Conservation (phyloP, 2,797 vertebrate species). For the Ficedula albicollis region DNA sequence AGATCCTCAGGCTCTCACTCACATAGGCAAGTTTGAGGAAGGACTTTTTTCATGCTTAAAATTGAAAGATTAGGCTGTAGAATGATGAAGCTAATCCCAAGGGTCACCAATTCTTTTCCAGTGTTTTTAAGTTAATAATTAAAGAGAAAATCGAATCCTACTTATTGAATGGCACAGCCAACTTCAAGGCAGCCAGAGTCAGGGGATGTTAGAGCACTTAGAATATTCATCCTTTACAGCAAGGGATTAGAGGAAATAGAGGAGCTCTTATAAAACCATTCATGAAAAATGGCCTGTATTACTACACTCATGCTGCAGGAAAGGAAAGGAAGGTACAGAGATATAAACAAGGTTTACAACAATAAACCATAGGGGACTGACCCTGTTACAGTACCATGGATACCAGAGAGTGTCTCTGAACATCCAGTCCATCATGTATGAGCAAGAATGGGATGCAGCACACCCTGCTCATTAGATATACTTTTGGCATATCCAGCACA, state of each 20-base stretch:
- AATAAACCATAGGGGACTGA: not conserved
- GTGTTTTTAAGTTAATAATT: not conserved
- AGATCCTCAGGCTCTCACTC: not conserved
- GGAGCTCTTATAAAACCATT: not conserved
- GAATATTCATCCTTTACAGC: not conserved
- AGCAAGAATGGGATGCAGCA: not conserved
- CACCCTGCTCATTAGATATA: not conserved
- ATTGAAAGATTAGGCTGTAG: not conserved
- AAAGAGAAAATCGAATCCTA: not conserved
- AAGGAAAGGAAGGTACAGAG: not conserved
- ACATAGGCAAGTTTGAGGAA: not conserved
- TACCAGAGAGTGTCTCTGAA: not conserved
- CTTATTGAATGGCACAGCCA: not conserved
- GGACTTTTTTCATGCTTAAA: not conserved
- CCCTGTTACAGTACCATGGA: not conserved
- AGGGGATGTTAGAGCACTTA: not conserved
- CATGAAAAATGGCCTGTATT: not conserved
- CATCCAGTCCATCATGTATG: not conserved
- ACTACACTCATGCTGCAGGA: not conserved
- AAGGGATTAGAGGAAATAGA: not conserved
- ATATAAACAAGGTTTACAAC: not conserved
- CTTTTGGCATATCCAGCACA: accelerated
- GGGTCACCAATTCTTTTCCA: not conserved
- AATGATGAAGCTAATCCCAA: not conserved
- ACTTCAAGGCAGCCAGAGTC: not conserved